Evolutionary conservation across 1,140 invertebrate species (phyloP), one percentile per base, ranked within the genome.

Genomic region (Drosophila erecta): DNA sequence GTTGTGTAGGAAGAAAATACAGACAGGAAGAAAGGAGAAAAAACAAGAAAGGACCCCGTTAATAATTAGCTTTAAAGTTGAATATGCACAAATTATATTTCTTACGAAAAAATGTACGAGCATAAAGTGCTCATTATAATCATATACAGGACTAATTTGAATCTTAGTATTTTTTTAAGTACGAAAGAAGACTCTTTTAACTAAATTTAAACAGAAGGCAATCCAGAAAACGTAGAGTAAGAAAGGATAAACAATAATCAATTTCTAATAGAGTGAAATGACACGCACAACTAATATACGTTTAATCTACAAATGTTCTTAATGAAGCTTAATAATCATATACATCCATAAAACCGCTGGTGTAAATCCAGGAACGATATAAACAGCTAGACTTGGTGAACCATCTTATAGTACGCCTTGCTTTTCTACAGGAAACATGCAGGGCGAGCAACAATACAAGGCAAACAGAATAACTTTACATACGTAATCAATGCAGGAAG

Each of bases 31-130:
- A 59, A 46, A 35, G 43, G 30, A 46, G 37, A 58, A 22, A 38
- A 56, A 58, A 50, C 41, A 20, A 71, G 30, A 72, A 46, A 33
- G 57, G 40, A 51, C 37, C 53, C 53, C 54, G 33, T 72, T 72
- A 72, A 67, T 72, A 72, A 22, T 30, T 44, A 22, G 44, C 47
- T 27, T 54, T 4, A 30, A 14, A 47, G n/a, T 47, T 7, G 7
- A 2, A 7, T 30, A 0, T 3, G 46, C n/a, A 24, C 6, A 22
- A 17, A 35, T 7, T 14, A n/a, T 22, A 17, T 43, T 43, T 17
- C 6, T 5, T 27, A 11, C 1, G 7, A 3, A 11, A 47, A 12
- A 30, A 30, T 30, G 27, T 30, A 30, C 8, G 27, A 30, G 27
- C 7, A 8, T 8, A 8, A 30, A 2, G 24, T 30, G 7, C 8